Base-by-base conservation (phyloP, 2,888 invertebrate genomes). In the Drosophila conformis region DNA sequence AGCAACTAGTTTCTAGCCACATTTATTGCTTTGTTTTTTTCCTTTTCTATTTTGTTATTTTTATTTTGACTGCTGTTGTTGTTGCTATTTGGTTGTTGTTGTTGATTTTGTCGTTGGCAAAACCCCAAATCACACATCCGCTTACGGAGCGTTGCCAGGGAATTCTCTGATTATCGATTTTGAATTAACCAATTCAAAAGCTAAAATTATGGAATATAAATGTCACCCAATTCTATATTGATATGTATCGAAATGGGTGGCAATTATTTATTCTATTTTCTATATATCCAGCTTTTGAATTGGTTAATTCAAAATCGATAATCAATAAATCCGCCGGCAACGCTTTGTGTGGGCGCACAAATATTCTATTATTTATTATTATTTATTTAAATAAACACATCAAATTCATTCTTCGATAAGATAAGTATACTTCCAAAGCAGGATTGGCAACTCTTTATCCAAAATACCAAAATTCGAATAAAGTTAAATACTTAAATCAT, bases 51-150 rank as follows among this genome's bases (percentile, higher is more conserved):
- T 57, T 57, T 18, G 38, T 56, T 58, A 13, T 48, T 25, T 64
- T 42, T 57, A 69, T 60, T 18, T 38, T 38, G 8, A 4, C 18
- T 21, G 15, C 1, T n/a, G 15, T 51, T 25, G 25, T 25, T 36
- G 36, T 6, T 18, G 25, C 51, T 31, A 8, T 8, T 3, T 38
- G 5, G 15, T 35, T 53, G 46, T 54, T 68, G 31, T 57, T 69
- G 25, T 38, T 59, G 21, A 40, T 63, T 51, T 38, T 60, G 33
- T 56, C 53, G 57, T 49, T 62, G 67, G 78, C 78, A 84, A 79
- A 84, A 82, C 75, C 79, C 79, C 74, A 61, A 84, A 79, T 66
- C 57, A 73, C 74, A 77, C 85, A 83, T 83, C 82, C 82, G 82
- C 85, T 79, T 83, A 66, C 57, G 69, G 64, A 68, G 61, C 56